Percentiles rank a stretch among this genome's conserved stretches.
Evolutionary conservation across 2,888 invertebrate species (phyloP).

Genomic region (Galeruca laticollis): DNA sequence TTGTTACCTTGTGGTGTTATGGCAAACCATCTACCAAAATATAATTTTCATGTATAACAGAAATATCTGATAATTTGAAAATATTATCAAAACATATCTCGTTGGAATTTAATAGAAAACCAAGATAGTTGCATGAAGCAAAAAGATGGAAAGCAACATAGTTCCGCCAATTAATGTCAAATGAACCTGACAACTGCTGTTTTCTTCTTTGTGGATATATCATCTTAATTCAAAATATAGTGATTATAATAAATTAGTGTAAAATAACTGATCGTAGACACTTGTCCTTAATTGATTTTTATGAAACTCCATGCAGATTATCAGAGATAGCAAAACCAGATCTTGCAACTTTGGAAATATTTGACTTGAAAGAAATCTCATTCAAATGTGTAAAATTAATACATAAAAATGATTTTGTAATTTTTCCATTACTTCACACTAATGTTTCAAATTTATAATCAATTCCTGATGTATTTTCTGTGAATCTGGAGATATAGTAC

Average conservation of each 20-base stretch:
- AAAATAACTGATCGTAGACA: constrained; percentile 29
- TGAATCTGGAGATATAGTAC: too few relatives aligned
- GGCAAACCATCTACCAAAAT: constrained; percentile 36
- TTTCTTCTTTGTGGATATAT: constrained; percentile 25
- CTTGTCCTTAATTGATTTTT: constrained; percentile 22
- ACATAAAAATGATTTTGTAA: constrained; percentile 18
- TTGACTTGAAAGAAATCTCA: constrained; percentile 25
- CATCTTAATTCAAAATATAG: constrained; percentile 25
- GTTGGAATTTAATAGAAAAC: too few relatives aligned
- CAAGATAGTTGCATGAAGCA: too few relatives aligned
- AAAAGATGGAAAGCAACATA: too few relatives aligned
- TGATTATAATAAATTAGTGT: constrained; percentile 10
- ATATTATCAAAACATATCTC: too few relatives aligned
- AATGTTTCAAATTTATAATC: too few relatives aligned
- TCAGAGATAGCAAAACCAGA: constrained; percentile 25
- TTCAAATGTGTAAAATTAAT: constrained; percentile 32
- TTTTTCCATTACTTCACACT: constrained; percentile 27
- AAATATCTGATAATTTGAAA: too few relatives aligned
- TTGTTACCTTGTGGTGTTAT: constrained; percentile 37
- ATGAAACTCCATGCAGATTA: constrained; percentile 26
- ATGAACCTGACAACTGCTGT: constrained; percentile 32
- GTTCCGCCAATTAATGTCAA: constrained; percentile 23
- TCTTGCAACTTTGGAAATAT: constrained; percentile 28
- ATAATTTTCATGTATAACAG: constrained; percentile 28
- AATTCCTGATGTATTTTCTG: too few relatives aligned